A percentile compares a stretch with the other conserved stretches of the same genome.
These are phyloP conservation scores for Chrysochloris asiatica DNA, from an alignment of 2,113 vertebrate genomes.

Conservation along the genomic window DNA sequence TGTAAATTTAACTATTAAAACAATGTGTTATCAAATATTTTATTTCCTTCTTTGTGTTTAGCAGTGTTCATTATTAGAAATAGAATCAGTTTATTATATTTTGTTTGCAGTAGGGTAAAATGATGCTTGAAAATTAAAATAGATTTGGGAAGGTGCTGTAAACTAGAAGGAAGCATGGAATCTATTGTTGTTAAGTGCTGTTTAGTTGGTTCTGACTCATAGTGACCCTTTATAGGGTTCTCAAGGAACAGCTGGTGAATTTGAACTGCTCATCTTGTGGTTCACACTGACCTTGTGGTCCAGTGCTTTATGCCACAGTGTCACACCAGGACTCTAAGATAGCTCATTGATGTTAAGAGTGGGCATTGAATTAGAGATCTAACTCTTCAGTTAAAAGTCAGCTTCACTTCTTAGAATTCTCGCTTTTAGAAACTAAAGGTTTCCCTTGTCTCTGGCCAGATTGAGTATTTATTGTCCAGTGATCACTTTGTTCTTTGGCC, in stretches of 20 bases:
- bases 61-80: slow-evolving; percentile 40
- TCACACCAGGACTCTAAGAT: too few relatives aligned
- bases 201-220: too few relatives aligned
- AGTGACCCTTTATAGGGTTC: too few relatives aligned
- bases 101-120: slow-evolving; percentile 12
- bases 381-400: background rate
- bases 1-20: background rate
- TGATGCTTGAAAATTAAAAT: background rate
- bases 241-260: too few relatives aligned
- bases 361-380: background rate
- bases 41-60: background rate
- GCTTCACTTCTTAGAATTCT: background rate
- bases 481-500: slow-evolving; percentile 22
- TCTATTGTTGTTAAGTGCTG: too few relatives aligned
- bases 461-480: background rate
- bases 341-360: too few relatives aligned
- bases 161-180: background rate
- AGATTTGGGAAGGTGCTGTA: background rate
- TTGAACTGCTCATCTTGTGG: too few relatives aligned
- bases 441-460: background rate
- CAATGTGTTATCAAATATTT: background rate
- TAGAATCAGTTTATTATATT: background rate
- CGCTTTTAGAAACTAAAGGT: slow-evolving; percentile 2
- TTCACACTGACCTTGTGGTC: too few relatives aligned
- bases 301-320: too few relatives aligned